Conservation (phyloP, 1,140 invertebrate species). For the Leptopilina boulardi region DNA sequence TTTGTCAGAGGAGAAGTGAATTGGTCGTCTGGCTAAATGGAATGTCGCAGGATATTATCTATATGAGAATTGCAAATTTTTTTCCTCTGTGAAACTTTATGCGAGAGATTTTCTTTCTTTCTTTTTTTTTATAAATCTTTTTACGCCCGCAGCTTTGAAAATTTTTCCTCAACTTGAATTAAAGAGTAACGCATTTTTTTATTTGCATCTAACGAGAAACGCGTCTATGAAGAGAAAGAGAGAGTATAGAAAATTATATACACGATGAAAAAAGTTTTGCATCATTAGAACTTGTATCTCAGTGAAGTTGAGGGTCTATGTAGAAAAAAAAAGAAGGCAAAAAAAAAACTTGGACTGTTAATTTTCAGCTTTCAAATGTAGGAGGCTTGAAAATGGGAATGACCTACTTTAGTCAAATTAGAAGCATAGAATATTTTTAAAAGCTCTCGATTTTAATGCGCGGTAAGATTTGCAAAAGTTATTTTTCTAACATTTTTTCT, state of each 20-base stretch:
- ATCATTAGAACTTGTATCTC: conserved; percentile 27
- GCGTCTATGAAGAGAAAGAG: neutral
- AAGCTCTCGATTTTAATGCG: neutral
- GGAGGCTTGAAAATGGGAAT: neutral
- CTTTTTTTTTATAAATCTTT: too few relatives aligned
- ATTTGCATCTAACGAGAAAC: conserved; percentile 5
- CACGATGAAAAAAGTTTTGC: conserved; percentile 16
- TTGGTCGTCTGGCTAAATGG: neutral
- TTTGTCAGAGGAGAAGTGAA: neutral
- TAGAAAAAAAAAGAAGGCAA: too few relatives aligned
- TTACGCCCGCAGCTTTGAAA: neutral
- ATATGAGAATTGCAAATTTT: conserved; percentile 1
- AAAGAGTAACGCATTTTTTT: conserved; percentile 13
- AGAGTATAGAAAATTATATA: neutral
- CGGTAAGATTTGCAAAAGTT: neutral
- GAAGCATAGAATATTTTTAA: conserved; percentile 16
- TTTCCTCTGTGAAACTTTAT: conserved; percentile 11
- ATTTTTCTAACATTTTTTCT: neutral
- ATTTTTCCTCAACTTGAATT: conserved; percentile 21
- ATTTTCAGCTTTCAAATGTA: conserved; percentile 6
- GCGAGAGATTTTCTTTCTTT: neutral
- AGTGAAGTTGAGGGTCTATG: neutral
- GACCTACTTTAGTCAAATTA: conserved; percentile 24
- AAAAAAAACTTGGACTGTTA: conserved; percentile 22
- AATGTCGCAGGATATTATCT: neutral